These are phyloP conservation scores for Pseudorhiza aurosa DNA, from an alignment of 30 jellyfish, hydroid and myxozoan species.

Conservation along the genomic window DNA sequence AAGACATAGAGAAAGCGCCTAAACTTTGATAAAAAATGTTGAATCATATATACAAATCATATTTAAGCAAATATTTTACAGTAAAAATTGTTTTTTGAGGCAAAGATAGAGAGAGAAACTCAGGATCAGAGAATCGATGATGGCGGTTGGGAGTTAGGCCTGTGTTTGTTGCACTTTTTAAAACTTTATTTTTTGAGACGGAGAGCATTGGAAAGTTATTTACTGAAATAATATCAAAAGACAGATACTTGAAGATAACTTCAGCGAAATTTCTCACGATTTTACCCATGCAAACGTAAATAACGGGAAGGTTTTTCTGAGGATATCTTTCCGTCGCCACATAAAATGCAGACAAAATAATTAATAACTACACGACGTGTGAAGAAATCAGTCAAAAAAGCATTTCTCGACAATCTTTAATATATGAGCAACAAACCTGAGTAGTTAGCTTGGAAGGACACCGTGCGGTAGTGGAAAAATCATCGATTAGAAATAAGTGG, in stretches of 20 bases:
- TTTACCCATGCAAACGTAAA: neutral
- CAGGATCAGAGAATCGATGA: constrained; percentile 24
- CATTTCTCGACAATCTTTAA: neutral
- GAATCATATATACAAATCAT: neutral
- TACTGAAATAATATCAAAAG: neutral
- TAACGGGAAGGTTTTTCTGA: constrained; percentile 19
- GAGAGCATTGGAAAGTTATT: neutral
- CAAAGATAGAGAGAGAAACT: constrained; percentile 6
- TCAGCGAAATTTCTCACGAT: neutral
- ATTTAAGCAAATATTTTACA: neutral
- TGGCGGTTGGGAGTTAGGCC: constrained; percentile 77
- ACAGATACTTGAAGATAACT: constrained; percentile 14
- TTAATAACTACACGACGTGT: neutral
- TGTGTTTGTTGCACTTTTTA: constrained; percentile 51
- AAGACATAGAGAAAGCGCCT: neutral
- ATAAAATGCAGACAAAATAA: constrained; percentile 18
- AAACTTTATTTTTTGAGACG: neutral
- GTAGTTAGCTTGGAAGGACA: neutral
- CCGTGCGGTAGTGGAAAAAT: neutral
- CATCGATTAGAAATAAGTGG: constrained; percentile 16
- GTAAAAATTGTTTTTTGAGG: neutral
- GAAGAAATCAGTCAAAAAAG: neutral
- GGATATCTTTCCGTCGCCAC: constrained; percentile 12
- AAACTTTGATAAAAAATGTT: neutral
- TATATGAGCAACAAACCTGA: constrained; percentile 42